These are phyloP conservation scores for Frankliniella fusca DNA, from an alignment of 2,888 invertebrate genomes.

Conservation along the genomic window DNA sequence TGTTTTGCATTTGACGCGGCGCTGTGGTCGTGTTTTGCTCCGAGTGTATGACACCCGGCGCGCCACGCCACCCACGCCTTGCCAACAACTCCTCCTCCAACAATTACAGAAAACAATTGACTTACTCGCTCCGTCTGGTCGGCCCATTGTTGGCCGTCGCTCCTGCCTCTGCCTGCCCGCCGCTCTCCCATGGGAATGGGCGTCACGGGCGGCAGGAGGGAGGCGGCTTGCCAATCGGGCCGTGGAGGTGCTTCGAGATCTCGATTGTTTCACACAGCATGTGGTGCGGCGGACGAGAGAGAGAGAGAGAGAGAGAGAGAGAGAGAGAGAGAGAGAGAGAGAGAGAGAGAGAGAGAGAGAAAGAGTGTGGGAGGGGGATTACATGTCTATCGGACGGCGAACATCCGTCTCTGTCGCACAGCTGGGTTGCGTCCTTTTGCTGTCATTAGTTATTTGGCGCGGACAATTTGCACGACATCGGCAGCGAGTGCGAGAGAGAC, in stretches of 20 bases:
- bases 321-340: too few relatives aligned
- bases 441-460: too few relatives aligned
- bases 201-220: background rate
- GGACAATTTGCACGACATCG: too few relatives aligned
- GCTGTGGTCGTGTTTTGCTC: background rate
- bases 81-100: background rate
- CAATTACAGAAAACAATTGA: slow-evolving; percentile 23
- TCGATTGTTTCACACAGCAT: too few relatives aligned
- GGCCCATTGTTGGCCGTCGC: background rate
- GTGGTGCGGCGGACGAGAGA: too few relatives aligned
- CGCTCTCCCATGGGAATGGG: slow-evolving; percentile 14
- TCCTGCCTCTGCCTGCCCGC: background rate
- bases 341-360: too few relatives aligned
- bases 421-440: too few relatives aligned
- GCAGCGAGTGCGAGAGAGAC: too few relatives aligned
- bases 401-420: too few relatives aligned
- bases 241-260: background rate
- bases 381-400: too few relatives aligned
- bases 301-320: too few relatives aligned
- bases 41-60: background rate
- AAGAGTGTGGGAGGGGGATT: too few relatives aligned
- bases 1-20: background rate
- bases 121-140: background rate
- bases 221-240: background rate
- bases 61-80: background rate